Conservation (phyloP, 2,797 vertebrate genomes). For the Sebastes hubbsi region DNA sequence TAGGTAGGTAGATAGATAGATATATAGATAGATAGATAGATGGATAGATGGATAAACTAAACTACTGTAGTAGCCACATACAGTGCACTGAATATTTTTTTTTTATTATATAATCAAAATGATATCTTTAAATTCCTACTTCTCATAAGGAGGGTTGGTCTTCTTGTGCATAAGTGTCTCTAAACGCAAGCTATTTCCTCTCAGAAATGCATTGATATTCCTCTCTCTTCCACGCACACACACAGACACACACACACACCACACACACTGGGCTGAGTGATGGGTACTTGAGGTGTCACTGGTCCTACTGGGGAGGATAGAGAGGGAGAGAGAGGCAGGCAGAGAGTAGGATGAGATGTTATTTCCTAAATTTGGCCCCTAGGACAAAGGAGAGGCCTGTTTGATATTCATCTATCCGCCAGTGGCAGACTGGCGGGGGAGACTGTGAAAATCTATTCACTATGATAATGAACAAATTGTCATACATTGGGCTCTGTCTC, state of each 20-base stretch:
- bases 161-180: not conserved
- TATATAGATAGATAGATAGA: no score
- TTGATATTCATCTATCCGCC: constrained; percentile 87
- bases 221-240: not conserved
- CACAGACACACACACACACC: not conserved
- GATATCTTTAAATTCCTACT: not conserved
- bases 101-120: not conserved
- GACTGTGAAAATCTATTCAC: constrained; percentile 88
- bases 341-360: constrained; percentile 77
- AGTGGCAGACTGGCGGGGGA: constrained; percentile 81
- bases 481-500: constrained; percentile 86
- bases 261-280: constrained; percentile 59
- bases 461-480: constrained; percentile 89
- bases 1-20: no score
- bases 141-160: not conserved
- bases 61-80: not conserved
- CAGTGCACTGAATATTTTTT: no score
- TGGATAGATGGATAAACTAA: no score
- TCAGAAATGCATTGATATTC: not conserved
- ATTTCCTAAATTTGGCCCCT: constrained; percentile 85
- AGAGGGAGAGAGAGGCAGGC: constrained; percentile 20
- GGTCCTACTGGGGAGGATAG: constrained; percentile 62
- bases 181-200: constrained; percentile 10
- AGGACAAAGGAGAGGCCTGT: constrained; percentile 84
- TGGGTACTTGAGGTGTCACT: constrained; percentile 81